Conservation (phyloP, 2,113 vertebrate genomes). For the Microcebus lehilahytsara region DNA sequence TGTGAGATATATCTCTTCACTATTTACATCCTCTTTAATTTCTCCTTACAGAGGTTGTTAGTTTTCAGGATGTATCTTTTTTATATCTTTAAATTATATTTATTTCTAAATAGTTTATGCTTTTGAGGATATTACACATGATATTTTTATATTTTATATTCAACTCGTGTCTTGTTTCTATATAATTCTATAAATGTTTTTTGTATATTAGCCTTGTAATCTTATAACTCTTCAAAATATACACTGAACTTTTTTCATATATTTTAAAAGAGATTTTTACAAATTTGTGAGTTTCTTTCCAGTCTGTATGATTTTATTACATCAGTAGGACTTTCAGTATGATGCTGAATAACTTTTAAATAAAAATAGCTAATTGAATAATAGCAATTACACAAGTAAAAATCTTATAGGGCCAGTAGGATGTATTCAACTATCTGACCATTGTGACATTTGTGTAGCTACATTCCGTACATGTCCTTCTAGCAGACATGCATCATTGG, state of each 20-base stretch:
- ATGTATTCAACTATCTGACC: background rate
- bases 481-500: background rate
- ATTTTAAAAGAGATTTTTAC: background rate
- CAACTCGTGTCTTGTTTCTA: background rate
- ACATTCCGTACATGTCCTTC: background rate
- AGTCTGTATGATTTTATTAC: background rate
- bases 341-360: background rate
- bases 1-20: background rate
- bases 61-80: background rate
- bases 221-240: background rate
- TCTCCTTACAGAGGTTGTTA: background rate
- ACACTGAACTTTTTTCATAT: background rate
- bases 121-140: background rate
- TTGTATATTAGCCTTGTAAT: background rate
- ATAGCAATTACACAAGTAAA: background rate
- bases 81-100: background rate
- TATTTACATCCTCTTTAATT: background rate
- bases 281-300: background rate
- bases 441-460: background rate
- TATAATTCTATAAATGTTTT: background rate
- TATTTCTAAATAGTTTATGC: background rate
- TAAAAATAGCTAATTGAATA: background rate
- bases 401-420: background rate
- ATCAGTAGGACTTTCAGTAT: background rate
- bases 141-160: background rate